phyloP scores from a whole-genome alignment of 2,888 invertebrate genomes.

The Hypercompe scribonia region DNA sequence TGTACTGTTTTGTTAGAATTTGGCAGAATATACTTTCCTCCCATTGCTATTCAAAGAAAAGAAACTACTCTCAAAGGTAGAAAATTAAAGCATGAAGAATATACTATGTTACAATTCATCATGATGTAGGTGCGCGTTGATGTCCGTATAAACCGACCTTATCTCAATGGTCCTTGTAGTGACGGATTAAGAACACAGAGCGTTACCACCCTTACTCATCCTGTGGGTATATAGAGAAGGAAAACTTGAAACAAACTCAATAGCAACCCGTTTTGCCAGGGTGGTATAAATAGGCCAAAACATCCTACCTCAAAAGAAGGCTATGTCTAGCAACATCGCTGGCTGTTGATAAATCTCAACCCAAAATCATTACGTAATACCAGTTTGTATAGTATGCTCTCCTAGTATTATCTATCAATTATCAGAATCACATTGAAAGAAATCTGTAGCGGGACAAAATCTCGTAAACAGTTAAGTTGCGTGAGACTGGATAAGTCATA shows the following conservation, averaged over 20 bases:
- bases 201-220: no score
- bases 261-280: no score
- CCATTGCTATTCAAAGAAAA: no score
- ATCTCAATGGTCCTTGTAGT: no score
- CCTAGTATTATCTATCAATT: conserved; percentile 4
- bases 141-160: no score
- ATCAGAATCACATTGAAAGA: neutral
- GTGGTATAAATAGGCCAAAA: no score
- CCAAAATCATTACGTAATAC: neutral
- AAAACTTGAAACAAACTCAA: neutral
- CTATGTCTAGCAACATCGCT: neutral
- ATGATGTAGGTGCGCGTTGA: no score
- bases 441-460: conserved; percentile 13
- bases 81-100: no score
- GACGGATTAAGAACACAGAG: neutral
- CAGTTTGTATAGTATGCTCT: neutral
- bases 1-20: no score
- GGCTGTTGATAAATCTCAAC: neutral
- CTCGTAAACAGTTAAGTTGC: conserved; percentile 19
- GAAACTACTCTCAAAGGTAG: no score
- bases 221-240: neutral
- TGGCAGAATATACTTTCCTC: no score
- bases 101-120: no score
- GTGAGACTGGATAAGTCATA: conserved; percentile 28
- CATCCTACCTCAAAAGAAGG: neutral